Base-by-base conservation (phyloP, 2,797 vertebrate species). In the Netta rufina region DNA sequence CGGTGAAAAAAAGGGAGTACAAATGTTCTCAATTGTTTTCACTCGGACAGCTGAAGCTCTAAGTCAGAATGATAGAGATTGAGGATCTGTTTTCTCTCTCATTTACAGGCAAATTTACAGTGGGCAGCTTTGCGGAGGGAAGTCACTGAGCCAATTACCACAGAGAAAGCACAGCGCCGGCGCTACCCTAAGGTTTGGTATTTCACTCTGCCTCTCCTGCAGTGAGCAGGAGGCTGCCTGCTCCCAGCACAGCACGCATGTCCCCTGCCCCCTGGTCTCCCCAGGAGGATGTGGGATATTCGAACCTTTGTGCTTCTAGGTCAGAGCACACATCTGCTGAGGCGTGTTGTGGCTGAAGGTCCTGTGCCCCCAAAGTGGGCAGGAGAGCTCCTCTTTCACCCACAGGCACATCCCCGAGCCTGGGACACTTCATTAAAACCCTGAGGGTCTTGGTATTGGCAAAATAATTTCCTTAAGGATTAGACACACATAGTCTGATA, bases 401-500 rank as follows among this genome's bases (percentile, higher is more conserved):
- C 9, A 0, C 16, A n/a, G n/a, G 64, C 27, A 36, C 0, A 4
- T 39, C 21, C 36, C 43, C 19, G 45, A 71, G 38, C 33, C 30
- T 17, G 5, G 22, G 28, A 56, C 6, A 3, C 45, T 78, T 67
- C 56, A 33, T 4, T 43, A n/a, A n/a, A 51, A 66, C 9, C 25
- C 54, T 2, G 9, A 84, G n/a, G 38, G 4, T 54, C 82, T 80
- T 32, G 18, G 32, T 64, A 80, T 5, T 20, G 39, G 64, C 53
- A 82, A 84, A 91, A 66, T 36, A 36, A 89, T 51, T 89, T 89
- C 74, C 84, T 54, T 43, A 32, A 54, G 54, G 25, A 22, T 56
- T 28, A 16, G 33, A 79, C 33, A 22, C 41, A 32, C 12, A 9
- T 18, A 17, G 45, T 58, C 54, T 25, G n/a, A 18, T 32, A 43